A percentile compares a stretch with the other conserved stretches of the same genome.
phyloP scores from a whole-genome alignment of 2,113 vertebrate genomes.

The Spermophilus dauricus region DNA sequence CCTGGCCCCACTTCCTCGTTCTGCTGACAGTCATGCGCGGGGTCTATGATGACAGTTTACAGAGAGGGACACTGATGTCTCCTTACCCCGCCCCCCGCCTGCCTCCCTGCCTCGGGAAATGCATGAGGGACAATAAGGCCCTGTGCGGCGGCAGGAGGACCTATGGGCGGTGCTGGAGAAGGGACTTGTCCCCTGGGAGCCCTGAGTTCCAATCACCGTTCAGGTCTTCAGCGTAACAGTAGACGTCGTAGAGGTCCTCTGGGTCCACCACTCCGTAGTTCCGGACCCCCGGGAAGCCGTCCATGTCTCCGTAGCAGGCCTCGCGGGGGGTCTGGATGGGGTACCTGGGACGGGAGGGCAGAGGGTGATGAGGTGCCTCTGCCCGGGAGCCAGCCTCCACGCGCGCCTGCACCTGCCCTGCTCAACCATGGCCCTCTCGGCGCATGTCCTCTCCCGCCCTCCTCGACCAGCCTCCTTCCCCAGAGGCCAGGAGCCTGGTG shows the following conservation, averaged over 20 bases:
- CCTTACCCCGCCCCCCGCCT: neutral
- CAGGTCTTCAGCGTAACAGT: conserved; percentile 95
- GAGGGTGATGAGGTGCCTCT: neutral
- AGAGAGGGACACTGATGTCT: neutral
- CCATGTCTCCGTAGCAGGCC: conserved; percentile 96
- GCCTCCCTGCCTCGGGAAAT: neutral
- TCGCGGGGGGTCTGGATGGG: conserved; percentile 95
- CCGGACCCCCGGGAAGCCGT: conserved; percentile 93
- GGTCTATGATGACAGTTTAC: neutral
- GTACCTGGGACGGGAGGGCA: conserved; percentile 88
- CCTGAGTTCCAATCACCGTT: conserved; percentile 87
- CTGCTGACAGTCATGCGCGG: neutral
- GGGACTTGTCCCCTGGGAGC: no score
- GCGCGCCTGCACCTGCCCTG: no score
- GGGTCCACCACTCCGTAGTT: conserved; percentile 94
- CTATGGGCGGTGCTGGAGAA: neutral
- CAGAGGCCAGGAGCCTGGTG: neutral
- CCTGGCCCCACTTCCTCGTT: neutral
- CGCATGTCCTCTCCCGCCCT: fast-evolving
- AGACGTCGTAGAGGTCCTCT: conserved; percentile 94
- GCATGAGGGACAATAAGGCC: neutral
- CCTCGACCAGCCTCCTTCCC: neutral
- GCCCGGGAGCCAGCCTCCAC: neutral
- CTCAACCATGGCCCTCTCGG: neutral
- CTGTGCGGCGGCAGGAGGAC: neutral